A percentile compares a stretch with the other conserved stretches of the same genome.
Evolutionary conservation across 2,888 invertebrate species (phyloP).

Genomic region (Melinaea marsaeus): DNA sequence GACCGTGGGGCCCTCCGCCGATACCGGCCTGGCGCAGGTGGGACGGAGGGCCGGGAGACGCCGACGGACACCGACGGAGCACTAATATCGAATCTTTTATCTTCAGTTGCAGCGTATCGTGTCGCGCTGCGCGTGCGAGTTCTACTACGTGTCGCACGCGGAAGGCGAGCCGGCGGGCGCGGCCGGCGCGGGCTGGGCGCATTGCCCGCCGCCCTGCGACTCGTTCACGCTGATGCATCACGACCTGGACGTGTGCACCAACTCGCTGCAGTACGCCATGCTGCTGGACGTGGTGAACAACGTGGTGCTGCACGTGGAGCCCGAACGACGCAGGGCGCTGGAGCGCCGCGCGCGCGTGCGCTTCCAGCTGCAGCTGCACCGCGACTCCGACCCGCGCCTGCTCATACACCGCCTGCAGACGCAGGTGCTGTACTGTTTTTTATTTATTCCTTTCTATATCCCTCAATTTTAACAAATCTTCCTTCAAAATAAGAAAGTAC

Average conservation of each 20-base stretch:
- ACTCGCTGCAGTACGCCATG: constrained; percentile 97
- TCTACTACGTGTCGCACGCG: constrained; percentile 97
- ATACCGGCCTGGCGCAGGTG: constrained; percentile 68
- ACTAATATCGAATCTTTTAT: neutral
- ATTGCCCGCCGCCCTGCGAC: constrained; percentile 91
- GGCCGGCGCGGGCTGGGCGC: constrained; percentile 82
- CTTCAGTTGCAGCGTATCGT: constrained; percentile 95
- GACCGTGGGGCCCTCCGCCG: constrained; percentile 87
- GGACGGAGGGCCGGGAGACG: neutral
- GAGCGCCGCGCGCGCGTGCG: constrained; percentile 94
- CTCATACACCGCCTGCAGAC: constrained; percentile 96
- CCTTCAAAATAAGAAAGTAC: no score
- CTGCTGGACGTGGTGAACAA: constrained; percentile 98
- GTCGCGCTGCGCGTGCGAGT: constrained; percentile 97
- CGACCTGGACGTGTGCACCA: constrained; percentile 98
- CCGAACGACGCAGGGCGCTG: constrained; percentile 93
- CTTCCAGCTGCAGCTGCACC: constrained; percentile 94
- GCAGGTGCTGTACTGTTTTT: constrained; percentile 65
- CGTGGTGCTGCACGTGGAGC: constrained; percentile 96
- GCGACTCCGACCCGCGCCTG: constrained; percentile 92
- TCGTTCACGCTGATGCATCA: constrained; percentile 99
- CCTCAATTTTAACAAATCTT: no score
- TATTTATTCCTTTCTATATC: no score
- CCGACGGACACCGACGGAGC: no score
- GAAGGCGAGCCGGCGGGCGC: constrained; percentile 79